A percentile compares a stretch with the other conserved stretches of the same genome.
phyloP scores from a whole-genome alignment of 2,888 invertebrate species.

The Diogma glabrata region DNA sequence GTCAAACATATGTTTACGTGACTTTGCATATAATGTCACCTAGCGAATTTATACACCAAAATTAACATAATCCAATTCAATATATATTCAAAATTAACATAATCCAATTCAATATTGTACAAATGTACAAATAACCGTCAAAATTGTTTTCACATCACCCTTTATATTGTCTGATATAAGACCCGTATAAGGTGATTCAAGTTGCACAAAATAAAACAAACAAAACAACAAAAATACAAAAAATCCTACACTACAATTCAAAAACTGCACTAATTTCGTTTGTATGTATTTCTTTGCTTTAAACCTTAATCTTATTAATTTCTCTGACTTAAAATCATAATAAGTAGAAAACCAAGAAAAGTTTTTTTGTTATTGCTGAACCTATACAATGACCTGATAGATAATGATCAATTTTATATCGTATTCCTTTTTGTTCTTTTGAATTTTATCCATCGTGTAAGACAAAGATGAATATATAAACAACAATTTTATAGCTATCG shows the following conservation, averaged over 20 bases:
- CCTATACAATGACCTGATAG: slow-evolving; percentile 7
- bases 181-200: too few species aligned
- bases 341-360: background rate
- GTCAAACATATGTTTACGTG: too few species aligned
- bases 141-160: too few species aligned
- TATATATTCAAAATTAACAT: too few species aligned
- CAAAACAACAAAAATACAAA: too few species aligned
- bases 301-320: background rate
- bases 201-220: too few species aligned
- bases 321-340: background rate
- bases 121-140: too few species aligned
- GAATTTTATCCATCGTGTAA: background rate
- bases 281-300: background rate
- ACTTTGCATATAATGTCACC: too few species aligned
- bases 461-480: background rate
- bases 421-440: slow-evolving; percentile 1
- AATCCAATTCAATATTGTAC: too few species aligned
- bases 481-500: background rate
- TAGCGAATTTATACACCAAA: too few species aligned
- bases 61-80: too few species aligned
- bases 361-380: background rate
- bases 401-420: background rate
- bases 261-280: background rate
- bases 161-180: too few species aligned
- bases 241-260: background rate